Evolutionary conservation across 2,888 invertebrate species (phyloP).

Genomic region (Sicus ferrugineus): DNA sequence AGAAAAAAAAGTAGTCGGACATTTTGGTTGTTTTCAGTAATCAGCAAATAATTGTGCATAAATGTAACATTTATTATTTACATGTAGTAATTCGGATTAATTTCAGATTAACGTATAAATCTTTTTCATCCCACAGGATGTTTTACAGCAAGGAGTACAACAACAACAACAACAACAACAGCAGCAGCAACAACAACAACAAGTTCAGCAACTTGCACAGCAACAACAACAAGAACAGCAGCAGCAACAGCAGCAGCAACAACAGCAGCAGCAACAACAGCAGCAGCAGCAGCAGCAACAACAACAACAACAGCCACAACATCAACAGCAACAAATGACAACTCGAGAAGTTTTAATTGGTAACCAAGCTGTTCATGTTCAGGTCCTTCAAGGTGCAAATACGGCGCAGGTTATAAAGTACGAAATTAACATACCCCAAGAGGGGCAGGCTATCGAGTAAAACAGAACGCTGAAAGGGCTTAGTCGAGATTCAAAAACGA

Average conservation of each 20-base stretch:
- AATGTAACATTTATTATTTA: too few species aligned
- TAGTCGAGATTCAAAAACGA: neutral
- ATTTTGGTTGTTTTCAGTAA: too few species aligned
- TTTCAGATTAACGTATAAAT: conserved; percentile 23
- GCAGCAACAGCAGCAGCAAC: conserved; percentile 56
- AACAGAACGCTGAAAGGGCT: neutral
- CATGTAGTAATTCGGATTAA: neutral
- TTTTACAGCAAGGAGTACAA: conserved; percentile 46
- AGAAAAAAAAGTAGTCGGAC: too few species aligned
- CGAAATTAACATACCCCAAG: conserved; percentile 68
- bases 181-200: conserved; percentile 46
- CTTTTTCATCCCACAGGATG: conserved; percentile 47
- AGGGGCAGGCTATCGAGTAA: conserved; percentile 49
- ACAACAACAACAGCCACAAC: conserved; percentile 52
- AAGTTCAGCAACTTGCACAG: conserved; percentile 53
- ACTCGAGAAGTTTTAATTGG: conserved; percentile 65
- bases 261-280: conserved; percentile 55
- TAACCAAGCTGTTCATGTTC: conserved; percentile 64
- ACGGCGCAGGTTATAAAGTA: conserved; percentile 68
- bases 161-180: conserved; percentile 45
- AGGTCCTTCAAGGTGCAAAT: conserved; percentile 58
- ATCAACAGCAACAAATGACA: conserved; percentile 53
- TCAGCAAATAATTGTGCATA: too few species aligned
- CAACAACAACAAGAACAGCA: conserved; percentile 54
- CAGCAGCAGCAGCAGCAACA: conserved; percentile 57